Conservation (phyloP, 1,140 invertebrate species). For the Thaumatotibia leucotreta region DNA sequence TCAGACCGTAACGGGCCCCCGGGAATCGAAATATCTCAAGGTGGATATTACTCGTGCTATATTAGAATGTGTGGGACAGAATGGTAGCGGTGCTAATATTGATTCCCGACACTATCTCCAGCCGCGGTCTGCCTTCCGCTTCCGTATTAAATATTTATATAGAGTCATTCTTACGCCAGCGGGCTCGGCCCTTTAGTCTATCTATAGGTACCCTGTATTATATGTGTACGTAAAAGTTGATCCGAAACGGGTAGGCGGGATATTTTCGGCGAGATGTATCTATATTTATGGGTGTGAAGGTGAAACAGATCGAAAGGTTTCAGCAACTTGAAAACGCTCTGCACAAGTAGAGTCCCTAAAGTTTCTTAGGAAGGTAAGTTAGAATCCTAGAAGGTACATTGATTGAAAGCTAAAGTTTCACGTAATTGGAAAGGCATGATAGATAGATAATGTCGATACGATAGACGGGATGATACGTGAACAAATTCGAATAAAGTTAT, state of each 20-base stretch:
- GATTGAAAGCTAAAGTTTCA: too few relatives aligned
- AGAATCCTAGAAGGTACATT: too few relatives aligned
- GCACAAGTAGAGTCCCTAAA: too few relatives aligned
- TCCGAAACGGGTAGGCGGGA: neutral
- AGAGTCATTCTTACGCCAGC: slow-evolving; percentile 21
- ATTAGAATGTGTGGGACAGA: slow-evolving; percentile 32
- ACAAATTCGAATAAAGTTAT: too few relatives aligned
- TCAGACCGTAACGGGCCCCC: slow-evolving; percentile 29
- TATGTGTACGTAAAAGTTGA: slow-evolving; percentile 1
- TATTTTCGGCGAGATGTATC: slow-evolving; percentile 4
- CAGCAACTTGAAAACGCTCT: neutral
- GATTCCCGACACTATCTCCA: slow-evolving; percentile 24
- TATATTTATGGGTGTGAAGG: neutral
- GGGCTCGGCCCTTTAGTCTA: slow-evolving; percentile 7
- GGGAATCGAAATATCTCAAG: slow-evolving; percentile 28
- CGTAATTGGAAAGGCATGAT: too few relatives aligned
- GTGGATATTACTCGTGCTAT: slow-evolving; percentile 32
- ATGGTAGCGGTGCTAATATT: slow-evolving; percentile 27
- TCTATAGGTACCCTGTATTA: neutral
- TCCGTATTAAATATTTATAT: slow-evolving; percentile 44
- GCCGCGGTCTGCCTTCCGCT: slow-evolving; percentile 22
- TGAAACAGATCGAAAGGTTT: neutral
- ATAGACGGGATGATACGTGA: too few relatives aligned
- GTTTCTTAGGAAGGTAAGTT: too few relatives aligned
- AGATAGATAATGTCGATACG: too few relatives aligned